Evolutionary conservation across 2,888 invertebrate genomes (phyloP).

Genomic region (Drosophila ezoana): DNA sequence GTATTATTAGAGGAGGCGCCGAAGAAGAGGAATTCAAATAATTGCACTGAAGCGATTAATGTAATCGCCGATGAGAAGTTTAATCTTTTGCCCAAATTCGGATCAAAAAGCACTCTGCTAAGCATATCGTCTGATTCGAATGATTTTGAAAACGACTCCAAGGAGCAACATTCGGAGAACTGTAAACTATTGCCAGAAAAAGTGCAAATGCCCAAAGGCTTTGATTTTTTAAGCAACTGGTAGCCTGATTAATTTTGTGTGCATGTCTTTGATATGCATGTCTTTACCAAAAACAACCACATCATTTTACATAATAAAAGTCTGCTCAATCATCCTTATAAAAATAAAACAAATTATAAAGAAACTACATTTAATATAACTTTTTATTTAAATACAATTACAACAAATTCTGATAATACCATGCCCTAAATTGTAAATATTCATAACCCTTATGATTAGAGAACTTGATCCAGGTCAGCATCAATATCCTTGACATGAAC

Average conservation of each 20-base stretch:
- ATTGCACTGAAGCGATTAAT: slow-evolving; percentile 4
- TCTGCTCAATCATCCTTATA: not conserved
- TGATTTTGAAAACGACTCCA: slow-evolving; percentile 58
- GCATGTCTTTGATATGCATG: slow-evolving; percentile 13
- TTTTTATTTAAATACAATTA: too few species aligned
- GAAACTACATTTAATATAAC: too few species aligned
- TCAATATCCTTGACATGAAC: too few species aligned
- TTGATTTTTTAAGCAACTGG: slow-evolving; percentile 63
- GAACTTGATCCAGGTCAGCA: too few species aligned
- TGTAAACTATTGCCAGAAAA: slow-evolving; percentile 44
- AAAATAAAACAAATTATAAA: too few species aligned
- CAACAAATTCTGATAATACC: too few species aligned
- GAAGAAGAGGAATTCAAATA: not conserved
- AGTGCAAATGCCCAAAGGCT: slow-evolving; percentile 66
- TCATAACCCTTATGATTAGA: too few species aligned
- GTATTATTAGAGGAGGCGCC: slow-evolving; percentile 3
- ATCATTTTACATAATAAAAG: slow-evolving; percentile 7
- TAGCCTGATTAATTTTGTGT: slow-evolving; percentile 18
- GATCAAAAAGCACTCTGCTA: slow-evolving; percentile 36
- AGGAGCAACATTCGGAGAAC: slow-evolving; percentile 50
- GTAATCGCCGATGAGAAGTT: slow-evolving; percentile 21
- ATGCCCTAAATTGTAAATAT: too few species aligned
- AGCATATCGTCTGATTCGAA: slow-evolving; percentile 38
- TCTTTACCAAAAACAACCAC: slow-evolving; percentile 18
- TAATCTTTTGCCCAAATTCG: slow-evolving; percentile 27